Base-by-base conservation (phyloP, 2,888 invertebrate genomes). In the Pristionchus arcanus region DNA sequence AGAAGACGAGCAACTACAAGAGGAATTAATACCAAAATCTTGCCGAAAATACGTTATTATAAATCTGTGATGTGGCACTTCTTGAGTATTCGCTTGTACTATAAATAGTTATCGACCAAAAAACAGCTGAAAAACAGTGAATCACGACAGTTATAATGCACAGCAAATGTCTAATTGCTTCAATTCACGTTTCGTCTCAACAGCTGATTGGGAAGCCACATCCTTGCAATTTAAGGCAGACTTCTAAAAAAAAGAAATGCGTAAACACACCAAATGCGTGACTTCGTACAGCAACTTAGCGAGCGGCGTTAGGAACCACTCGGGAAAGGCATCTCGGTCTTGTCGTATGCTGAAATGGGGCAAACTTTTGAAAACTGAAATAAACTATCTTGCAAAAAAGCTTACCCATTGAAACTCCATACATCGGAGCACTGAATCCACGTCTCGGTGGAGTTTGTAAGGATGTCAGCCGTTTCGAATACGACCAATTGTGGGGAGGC, bases 1-100 rank as follows among this genome's bases (percentile, higher is more conserved):
- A 95, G 91, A 95, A 95, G 3, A 95, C 95, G 55, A 94, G 90
- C 42, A 94, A 85, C 93, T 94, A 90, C 90, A 92, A 90, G 19
- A 53, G 53, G 7, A 55, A 42, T 42, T 11, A 21, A 55, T 11
- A 19, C 55, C 16, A 55, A 16, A 55, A 11, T 55, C 13, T 55
- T 55, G 13, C 42, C 42, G 9, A 42, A 42, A 42, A n/a, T n/a
- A n/a, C n/a, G n/a, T n/a, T n/a, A n/a, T n/a, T n/a, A n/a, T n/a
- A 53, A 11, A 53, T 63, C 7, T 25, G 1, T 21, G 59, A 25
- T 25, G 15, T 68, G 31, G 7, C 21, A 25, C 2, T 63, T 63
- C 21, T 21, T 63, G 25, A 25, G 2, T 55, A 19, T 21, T 59
- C 4, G 0, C 59, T 21, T 4, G 21, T 59, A 2, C 19, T 19